A percentile compares a stretch with the other conserved stretches of the same genome.
Evolutionary conservation across 2,888 invertebrate species (phyloP).

Genomic region (Plebejus argus): DNA sequence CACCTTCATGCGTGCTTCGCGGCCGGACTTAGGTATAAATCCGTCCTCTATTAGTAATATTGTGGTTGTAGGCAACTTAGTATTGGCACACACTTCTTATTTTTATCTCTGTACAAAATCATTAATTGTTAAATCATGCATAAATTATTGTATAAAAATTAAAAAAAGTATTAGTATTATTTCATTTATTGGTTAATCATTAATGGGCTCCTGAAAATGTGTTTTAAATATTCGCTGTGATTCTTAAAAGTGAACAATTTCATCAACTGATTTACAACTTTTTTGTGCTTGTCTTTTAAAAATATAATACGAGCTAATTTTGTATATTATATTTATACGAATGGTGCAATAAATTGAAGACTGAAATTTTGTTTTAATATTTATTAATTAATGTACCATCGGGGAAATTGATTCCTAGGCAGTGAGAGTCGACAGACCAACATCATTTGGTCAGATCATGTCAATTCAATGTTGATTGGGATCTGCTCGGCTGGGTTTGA

Average conservation of each 20-base stretch:
- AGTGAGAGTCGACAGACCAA: no score
- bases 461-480: no score
- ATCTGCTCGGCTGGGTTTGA: no score
- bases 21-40: not conserved
- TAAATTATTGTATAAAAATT: no score
- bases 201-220: not conserved
- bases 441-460: no score
- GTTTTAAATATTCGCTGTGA: not conserved
- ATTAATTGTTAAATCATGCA: not conserved
- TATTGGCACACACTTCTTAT: not conserved
- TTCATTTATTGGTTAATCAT: not conserved
- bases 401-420: no score
- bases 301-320: not conserved
- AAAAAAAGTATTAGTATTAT: not conserved
- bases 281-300: not conserved
- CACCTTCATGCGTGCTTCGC: no score
- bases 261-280: not conserved
- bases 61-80: not conserved
- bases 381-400: no score
- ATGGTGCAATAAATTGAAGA: conserved; percentile 28
- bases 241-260: not conserved
- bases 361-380: conserved; percentile 1
- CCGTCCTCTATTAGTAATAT: not conserved
- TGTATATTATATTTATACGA: not conserved
- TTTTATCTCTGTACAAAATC: not conserved